A percentile compares a stretch with the other conserved stretches of the same genome.
Evolutionary conservation across 2,888 invertebrate species (phyloP).

Genomic region (Orthosia gracilis): DNA sequence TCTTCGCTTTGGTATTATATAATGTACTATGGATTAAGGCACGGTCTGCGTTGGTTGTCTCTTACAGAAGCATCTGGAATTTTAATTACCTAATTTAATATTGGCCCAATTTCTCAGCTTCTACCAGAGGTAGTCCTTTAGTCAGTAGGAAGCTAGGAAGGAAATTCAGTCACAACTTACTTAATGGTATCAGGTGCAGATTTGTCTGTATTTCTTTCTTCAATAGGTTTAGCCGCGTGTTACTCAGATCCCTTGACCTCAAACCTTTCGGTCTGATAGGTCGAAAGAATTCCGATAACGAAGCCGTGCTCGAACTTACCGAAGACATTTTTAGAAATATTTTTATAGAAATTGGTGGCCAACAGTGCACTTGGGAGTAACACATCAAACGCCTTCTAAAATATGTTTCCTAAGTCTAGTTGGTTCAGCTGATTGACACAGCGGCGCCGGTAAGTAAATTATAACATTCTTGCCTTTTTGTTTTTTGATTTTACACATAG

Average conservation of each 20-base stretch:
- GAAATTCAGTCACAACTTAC: conserved; percentile 73
- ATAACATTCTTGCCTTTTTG: not conserved
- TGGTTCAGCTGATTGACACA: conserved; percentile 22
- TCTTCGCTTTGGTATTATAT: not conserved
- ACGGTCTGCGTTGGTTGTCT: not conserved
- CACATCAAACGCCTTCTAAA: not conserved
- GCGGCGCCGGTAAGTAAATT: not conserved
- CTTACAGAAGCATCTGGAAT: not conserved
- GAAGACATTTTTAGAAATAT: conserved; percentile 72
- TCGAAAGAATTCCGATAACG: conserved; percentile 85
- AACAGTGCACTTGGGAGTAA: not conserved
- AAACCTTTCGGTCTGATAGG: conserved; percentile 83
- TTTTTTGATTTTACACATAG: too few relatives aligned
- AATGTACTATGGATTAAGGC: not conserved
- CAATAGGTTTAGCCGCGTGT: conserved; percentile 89
- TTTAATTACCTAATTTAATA: not conserved
- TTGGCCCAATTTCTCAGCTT: not conserved
- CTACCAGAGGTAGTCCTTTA: not conserved
- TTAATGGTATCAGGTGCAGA: conserved; percentile 87
- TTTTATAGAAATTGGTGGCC: not conserved
- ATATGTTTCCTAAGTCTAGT: conserved; percentile 31
- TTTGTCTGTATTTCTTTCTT: conserved; percentile 92
- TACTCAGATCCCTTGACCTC: conserved; percentile 81
- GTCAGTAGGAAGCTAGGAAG: not conserved
- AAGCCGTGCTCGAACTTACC: conserved; percentile 77